Evolutionary conservation across 1,140 invertebrate species (phyloP).

Genomic region (Lepidurus couesii): DNA sequence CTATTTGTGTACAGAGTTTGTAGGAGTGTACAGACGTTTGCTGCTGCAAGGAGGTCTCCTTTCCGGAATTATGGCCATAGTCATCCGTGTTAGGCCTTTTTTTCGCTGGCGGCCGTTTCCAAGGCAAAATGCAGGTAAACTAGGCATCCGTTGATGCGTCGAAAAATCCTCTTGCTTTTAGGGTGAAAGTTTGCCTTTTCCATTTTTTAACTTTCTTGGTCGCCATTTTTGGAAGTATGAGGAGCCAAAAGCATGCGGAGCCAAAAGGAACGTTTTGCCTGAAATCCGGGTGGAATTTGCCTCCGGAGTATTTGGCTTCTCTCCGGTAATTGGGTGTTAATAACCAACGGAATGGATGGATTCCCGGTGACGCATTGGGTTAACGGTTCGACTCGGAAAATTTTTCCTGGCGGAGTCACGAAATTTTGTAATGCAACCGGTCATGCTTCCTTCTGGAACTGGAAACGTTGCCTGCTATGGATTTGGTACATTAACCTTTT

Average conservation of each 20-base stretch:
- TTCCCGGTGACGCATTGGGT: background rate
- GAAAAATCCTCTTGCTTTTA: too few relatives aligned
- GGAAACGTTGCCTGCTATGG: conserved; percentile 3
- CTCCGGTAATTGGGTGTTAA: conserved; percentile 6
- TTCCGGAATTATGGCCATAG: too few relatives aligned
- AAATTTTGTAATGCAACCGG: conserved; percentile 1
- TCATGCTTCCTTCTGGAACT: background rate
- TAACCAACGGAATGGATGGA: background rate
- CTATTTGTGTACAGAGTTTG: background rate
- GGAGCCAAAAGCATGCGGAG: too few relatives aligned
- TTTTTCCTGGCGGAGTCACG: conserved; percentile 2
- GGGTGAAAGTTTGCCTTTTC: too few relatives aligned
- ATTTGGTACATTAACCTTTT: conserved; percentile 22
- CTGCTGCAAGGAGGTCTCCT: background rate
- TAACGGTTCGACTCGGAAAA: background rate
- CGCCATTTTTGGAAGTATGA: too few relatives aligned
- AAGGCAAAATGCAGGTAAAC: too few relatives aligned
- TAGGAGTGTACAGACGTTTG: background rate
- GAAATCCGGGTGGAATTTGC: background rate
- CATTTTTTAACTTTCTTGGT: too few relatives aligned
- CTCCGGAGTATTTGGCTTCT: background rate
- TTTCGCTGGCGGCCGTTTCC: too few relatives aligned
- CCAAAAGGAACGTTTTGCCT: too few relatives aligned
- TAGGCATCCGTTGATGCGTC: too few relatives aligned
- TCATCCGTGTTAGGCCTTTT: too few relatives aligned